Base-by-base conservation (phyloP, 2,113 vertebrate genomes). In the Oxygymnocypris stewartii region DNA sequence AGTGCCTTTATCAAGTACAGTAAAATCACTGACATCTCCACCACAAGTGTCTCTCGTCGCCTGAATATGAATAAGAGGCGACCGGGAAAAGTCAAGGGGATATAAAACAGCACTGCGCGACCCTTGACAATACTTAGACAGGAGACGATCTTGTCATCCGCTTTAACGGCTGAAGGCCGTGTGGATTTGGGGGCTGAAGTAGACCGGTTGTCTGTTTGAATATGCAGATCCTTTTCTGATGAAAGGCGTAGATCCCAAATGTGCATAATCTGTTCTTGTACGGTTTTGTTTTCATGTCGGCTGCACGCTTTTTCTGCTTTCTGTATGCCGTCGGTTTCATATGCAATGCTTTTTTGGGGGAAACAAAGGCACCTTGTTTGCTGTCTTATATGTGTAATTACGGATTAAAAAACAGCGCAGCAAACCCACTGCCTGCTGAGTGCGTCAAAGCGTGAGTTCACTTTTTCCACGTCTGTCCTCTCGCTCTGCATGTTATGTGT, bases 381-480 rank as follows among this genome's bases (percentile, higher is more conserved):
- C 82, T 35, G 69, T 74, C 79, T 57, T 54, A 67, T 71, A 81
- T 80, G 83, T 87, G 67, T 86, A 89, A 87, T 84, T 85, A 87
- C 85, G 54, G 76, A 80, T 16, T 57, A 86, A 79, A 88, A 79
- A 81, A 71, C 86, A n/a, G 57, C 1, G 8, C n/a, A n/a, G 57
- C 57, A n/a, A 59, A 59, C 20, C 57, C 57, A n/a, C 57, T 59
- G 57, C 57, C 57, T 59, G 57, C 20, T 59, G 57, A 59, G 57
- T 59, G 84, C 85, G 67, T 76, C 74, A 57, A 73, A 61, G 49
- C 81, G 83, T 91, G 91, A 90, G 86, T 90, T 92, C 89, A 91
- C 69, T 91, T 92, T 94, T 94, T 94, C 92, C 93, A 91, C 85
- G 88, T 49, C 63, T 23, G 57, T 80, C 51, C 73, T 42, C 82